Base-by-base conservation (phyloP, 2,113 vertebrate genomes). In the Scophthalmus maximus region DNA sequence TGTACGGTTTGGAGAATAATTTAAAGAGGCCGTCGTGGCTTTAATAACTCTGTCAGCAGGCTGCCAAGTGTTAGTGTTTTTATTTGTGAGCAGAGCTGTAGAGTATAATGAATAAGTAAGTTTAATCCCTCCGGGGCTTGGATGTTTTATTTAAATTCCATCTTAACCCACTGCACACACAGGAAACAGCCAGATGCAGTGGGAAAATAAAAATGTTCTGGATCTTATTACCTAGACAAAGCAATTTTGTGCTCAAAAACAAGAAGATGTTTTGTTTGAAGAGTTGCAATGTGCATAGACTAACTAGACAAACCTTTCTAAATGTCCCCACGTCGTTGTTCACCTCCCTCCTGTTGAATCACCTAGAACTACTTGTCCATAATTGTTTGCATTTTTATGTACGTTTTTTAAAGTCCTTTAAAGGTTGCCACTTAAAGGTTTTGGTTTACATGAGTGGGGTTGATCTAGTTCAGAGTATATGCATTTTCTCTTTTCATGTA, bases 51-150 rank as follows among this genome's bases (percentile, higher is more conserved):
- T 15, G 36, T 58, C 61, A 36, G 29, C 70, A 68, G 79, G 25
- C 59, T 71, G 79, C 71, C 40, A 73, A 76, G 47, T 83, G 58
- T 76, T 73, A 73, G 50, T 77, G 23, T 83, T 74, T 79, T 65
- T 80, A 66, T 82, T 79, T 80, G 44, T 34, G 22, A 55, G 61
- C 22, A 12, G 77, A 50, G 50, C 59, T 46, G 18, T 6, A 20
- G 65, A 82, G 58, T 15, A 50, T 25, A 73, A 62, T 64, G 22
- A 72, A 42, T 11, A 52, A 26, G 47, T 14, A 25, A 23, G 47
- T 52, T 17, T 26, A 26, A 73, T 63, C 38, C 51, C 59, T 11
- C 34, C 32, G 42, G 15, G 47, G 22, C 25, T 49, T 8, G 59
- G 49, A 58, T 10, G 17, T 68, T 76, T 80, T 69, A 65, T 74